Evolutionary conservation across 1,140 invertebrate species (phyloP).

Genomic region (Elysia chlorotica): DNA sequence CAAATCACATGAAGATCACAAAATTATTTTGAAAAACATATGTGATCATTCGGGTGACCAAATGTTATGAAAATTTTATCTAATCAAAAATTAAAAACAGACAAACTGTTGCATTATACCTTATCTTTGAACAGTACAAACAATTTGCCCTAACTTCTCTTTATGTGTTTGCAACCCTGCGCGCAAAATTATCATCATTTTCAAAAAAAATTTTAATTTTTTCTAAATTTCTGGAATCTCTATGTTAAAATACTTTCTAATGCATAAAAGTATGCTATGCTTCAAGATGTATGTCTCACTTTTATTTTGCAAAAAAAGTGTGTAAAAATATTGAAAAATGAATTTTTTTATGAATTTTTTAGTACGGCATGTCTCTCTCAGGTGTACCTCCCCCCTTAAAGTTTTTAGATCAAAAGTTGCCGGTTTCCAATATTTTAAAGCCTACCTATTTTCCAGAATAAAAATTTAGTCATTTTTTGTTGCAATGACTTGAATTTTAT

Average conservation of each 20-base stretch:
- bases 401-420: too few species aligned
- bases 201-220: neutral
- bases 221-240: neutral
- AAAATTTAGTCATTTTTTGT: neutral
- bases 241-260: neutral
- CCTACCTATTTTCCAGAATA: too few species aligned
- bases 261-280: too few species aligned
- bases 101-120: neutral
- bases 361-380: neutral
- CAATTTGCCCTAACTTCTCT: neutral
- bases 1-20: too few species aligned
- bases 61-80: too few species aligned
- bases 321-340: neutral
- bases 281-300: neutral
- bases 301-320: neutral
- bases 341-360: neutral
- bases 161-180: neutral
- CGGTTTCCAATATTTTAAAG: too few species aligned
- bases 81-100: neutral
- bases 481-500: too few species aligned
- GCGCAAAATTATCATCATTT: neutral
- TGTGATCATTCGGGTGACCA: too few species aligned
- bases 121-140: neutral
- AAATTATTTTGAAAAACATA: too few species aligned
- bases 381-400: neutral